Percentiles rank a stretch among this genome's conserved stretches.
Conservation (phyloP, 1,140 invertebrate species). For the Danaus melanippus region DNA sequence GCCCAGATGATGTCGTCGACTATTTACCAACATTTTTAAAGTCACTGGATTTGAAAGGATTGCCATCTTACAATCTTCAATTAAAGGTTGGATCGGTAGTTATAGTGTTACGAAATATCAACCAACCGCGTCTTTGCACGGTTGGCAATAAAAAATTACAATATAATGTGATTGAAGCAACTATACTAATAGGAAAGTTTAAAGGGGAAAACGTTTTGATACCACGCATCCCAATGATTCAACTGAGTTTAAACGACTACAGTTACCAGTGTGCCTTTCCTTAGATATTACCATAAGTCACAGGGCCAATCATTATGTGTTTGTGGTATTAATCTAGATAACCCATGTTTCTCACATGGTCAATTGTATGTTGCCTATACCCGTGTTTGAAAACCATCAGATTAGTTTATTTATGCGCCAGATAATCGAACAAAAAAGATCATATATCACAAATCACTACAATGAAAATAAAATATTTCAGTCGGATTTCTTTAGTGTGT, state of each 20-base stretch:
- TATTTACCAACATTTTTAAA: constrained; percentile 63
- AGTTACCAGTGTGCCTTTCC: constrained; percentile 43
- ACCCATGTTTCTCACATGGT: constrained; percentile 4
- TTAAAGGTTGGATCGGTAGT: constrained; percentile 58
- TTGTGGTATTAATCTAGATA: constrained; percentile 44
- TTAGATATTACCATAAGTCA: constrained; percentile 53
- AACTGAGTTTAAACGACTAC: constrained; percentile 52
- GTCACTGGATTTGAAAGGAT: constrained; percentile 49
- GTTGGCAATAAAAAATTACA: constrained; percentile 45
- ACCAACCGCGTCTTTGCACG: constrained; percentile 57
- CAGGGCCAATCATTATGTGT: constrained; percentile 54
- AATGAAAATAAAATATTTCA: too few species aligned
- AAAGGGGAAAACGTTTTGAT: constrained; percentile 45
- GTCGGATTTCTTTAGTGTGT: too few species aligned
- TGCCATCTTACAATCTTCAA: constrained; percentile 49
- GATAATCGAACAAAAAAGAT: too few species aligned
- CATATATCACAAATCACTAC: too few species aligned
- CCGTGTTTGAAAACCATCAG: too few species aligned
- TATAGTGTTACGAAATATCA: constrained; percentile 62
- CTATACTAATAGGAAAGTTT: constrained; percentile 41
- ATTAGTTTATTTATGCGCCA: too few species aligned
- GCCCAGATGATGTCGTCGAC: constrained; percentile 24
- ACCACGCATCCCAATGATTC: constrained; percentile 51
- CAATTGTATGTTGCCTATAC: too few species aligned
- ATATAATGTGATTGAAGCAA: constrained; percentile 44